Base-by-base conservation (phyloP, 2,888 invertebrate species). In the Marasmarcha lunaedactyla region DNA sequence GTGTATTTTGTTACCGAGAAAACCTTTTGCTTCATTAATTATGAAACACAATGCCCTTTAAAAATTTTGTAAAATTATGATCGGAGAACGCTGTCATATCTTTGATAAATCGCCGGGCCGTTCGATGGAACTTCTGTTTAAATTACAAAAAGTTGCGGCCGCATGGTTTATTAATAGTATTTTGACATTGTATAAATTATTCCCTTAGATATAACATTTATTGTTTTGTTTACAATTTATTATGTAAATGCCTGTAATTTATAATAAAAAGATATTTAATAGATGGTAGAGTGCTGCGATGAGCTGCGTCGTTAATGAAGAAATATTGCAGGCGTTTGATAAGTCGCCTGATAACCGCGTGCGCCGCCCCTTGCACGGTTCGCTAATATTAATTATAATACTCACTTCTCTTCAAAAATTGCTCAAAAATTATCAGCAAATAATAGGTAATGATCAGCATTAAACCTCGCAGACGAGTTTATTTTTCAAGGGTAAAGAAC, bases 21-120 rank as follows among this genome's bases (percentile, higher is more conserved):
- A 77, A 68, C 68, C 70, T 76, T 66, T 73, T 72, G 77, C 71
- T 83, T 83, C 83, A 83, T 83, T 83, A 83, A 83, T 83, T 81
- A 81, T 79, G 74, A 71, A 79, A 81, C 77, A 83, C 71, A 83
- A 83, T 81, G 76, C 68, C 59, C 71, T 71, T 65, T 69, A 68
- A 70, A 77, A 71, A 73, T 74, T 77, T 62, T 54, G 64, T 70
- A 71, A 78, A 81, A 71, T 78, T 78, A 76, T 74, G 60, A 60
- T 65, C 68, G 58, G 61, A 63, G 67, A 66, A 67, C 55, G 63
- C 71, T 77, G 78, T 81, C 81, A 77, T 69, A 69, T 55, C 65
- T 65, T 70, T 81, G 81, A 83, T 78, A 71, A 71, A 83, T 83
- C 58, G 61, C 59, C 47, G 46, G 49, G 55, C 43, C 44, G 53